Evolutionary conservation across 2,113 vertebrate genomes (phyloP).

Genomic region (Leptosomus discolor): DNA sequence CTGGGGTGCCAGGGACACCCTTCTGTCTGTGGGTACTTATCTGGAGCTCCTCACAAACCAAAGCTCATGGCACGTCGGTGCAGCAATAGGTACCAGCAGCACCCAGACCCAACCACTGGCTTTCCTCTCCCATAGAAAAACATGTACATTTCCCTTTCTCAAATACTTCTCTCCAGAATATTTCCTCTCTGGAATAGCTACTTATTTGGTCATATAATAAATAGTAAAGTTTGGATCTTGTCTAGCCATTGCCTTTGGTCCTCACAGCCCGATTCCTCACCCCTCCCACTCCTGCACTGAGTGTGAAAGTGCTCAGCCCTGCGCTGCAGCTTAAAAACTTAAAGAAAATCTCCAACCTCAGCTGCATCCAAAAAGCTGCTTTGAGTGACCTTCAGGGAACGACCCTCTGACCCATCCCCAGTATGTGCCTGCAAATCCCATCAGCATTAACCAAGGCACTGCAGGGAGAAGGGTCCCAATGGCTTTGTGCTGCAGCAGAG

Average conservation of each 20-base stretch:
- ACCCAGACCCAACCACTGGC: neutral
- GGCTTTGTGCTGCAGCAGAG: neutral
- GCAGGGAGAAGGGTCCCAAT: neutral
- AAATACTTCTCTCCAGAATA: neutral
- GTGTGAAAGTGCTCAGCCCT: neutral
- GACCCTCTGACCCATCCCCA: neutral
- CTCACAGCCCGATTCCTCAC: neutral
- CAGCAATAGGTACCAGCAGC: rapidly evolving
- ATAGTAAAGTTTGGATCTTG: neutral
- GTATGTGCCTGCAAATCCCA: neutral
- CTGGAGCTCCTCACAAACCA: neutral
- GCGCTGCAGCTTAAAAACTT: neutral
- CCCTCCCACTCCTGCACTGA: neutral
- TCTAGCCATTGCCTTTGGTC: neutral
- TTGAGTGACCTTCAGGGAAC: neutral
- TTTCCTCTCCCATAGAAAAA: neutral
- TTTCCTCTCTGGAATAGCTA: neutral
- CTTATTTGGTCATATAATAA: neutral
- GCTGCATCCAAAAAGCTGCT: neutral
- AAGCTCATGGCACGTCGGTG: rapidly evolving
- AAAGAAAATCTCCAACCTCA: neutral
- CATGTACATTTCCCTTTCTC: rapidly evolving
- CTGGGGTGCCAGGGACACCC: too few species aligned
- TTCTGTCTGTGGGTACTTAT: neutral
- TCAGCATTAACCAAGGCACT: neutral